These are phyloP conservation scores for Sorex fumeus DNA, from an alignment of 2,113 vertebrate genomes.

Conservation along the genomic window DNA sequence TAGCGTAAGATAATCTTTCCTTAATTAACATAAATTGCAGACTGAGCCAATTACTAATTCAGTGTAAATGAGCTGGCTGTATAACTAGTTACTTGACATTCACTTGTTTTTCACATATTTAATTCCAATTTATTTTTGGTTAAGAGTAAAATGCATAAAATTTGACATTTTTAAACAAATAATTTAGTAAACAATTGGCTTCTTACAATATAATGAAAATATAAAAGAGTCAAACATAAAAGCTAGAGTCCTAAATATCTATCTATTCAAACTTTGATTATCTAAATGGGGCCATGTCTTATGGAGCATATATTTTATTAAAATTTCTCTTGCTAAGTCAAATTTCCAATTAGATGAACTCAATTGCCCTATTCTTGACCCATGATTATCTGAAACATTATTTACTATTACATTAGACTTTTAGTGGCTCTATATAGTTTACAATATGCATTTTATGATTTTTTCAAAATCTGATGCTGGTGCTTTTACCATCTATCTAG, in stretches of 20 bases:
- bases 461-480: constrained; percentile 64
- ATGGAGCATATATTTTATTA: constrained; percentile 43
- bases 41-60: constrained; percentile 76
- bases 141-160: constrained; percentile 52
- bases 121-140: constrained; percentile 63
- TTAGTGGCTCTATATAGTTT: constrained; percentile 9
- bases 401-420: constrained; percentile 49
- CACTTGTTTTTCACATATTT: neutral
- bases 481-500: constrained; percentile 34
- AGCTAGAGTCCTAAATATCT: constrained; percentile 10
- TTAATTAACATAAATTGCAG: constrained; percentile 81
- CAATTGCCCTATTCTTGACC: constrained; percentile 1
- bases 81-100: constrained; percentile 56
- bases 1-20: constrained; percentile 74
- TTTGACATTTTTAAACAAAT: constrained; percentile 47
- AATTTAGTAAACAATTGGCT: constrained; percentile 41
- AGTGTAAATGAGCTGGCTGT: constrained; percentile 62
- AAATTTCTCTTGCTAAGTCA: constrained; percentile 51
- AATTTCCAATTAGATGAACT: constrained; percentile 51
- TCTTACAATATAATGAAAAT: constrained; percentile 62
- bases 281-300: neutral
- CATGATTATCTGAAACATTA: neutral
- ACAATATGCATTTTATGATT: neutral
- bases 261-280: constrained; percentile 61
- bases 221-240: neutral